Base-by-base conservation (phyloP, 1,140 invertebrate genomes). In the Neodiprion lecontei region DNA sequence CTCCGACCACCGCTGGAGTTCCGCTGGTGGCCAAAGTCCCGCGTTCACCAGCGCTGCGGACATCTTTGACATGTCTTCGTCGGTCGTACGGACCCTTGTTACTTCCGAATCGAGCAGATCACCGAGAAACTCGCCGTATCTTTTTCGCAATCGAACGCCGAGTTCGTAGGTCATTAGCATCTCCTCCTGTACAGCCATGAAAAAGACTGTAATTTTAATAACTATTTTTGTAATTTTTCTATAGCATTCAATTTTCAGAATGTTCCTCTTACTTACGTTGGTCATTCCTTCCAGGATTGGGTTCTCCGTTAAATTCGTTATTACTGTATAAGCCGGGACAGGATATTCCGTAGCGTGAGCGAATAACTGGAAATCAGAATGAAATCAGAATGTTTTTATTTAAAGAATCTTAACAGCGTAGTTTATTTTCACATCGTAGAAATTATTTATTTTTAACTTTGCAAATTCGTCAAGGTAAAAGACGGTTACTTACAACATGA, bases 21-120 rank as follows among this genome's bases (percentile, higher is more conserved):
- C 72, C 7, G 72, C 73, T 7, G 91, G 90, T 7, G 87, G 87
- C 82, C 82, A 88, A 7, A 92, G 77, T 17, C 90, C 91, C 23
- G 91, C 90, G 69, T 92, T 84, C 67, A 91, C 87, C 67, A 89
- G 79, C 74, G 89, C 84, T 1, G 90, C 91, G 78, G 90, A 90
- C 82, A 91, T 91, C 74, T 92, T 82, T 69, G 91, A 91, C 11
- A 90, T 73, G 68, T 90, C 86, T 48, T 84, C 85, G 75, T 89
- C 88, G 10, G 90, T 89, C 53, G 90, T 91, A 5, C 84, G 79
- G 40, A 90, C 85, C 21, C 68, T 74, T 21, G 90, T 87, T 79
- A 90, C 79, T 12, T 83, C 72, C 7, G 77, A 74, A 68, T 73
- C 78, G 66, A 90, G 89, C 0, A 78, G 53, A 7, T 74, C 67